Base-by-base conservation (phyloP, 2,888 invertebrate species). In the Tineola bisselliella region DNA sequence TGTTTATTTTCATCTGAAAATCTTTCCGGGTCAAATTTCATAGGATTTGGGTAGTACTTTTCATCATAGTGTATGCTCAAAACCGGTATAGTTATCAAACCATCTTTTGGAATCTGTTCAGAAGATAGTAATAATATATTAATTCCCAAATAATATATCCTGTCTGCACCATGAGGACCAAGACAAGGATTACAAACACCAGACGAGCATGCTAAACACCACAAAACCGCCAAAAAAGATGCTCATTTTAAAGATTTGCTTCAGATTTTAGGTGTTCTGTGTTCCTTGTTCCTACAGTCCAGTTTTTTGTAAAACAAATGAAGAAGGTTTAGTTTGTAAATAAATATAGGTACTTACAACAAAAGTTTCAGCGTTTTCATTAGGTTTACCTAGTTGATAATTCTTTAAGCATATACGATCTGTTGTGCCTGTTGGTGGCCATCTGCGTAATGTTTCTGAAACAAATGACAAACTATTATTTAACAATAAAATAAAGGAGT, bases 381-480 rank as follows among this genome's bases (percentile, higher is more conserved):
- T 54, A 25, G 54, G 25, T n/a, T 54, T 54, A 12, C 54, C 54
- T 25, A 54, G 6, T 10, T 18, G 8, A 25, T 54, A 54, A 25
- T 54, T 25, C 17, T 54, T 54, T n/a, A 54, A 10, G 25, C 54
- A 54, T 6, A 54, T 2, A 17, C 54, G 18, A 12, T 54, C 54
- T 6, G 54, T 54, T 12, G 25, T 11, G 11, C 54, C 54, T 0
- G 80, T 83, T 0, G 84, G 77, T 0, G 88, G 76, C 84, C 88
- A 88, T 65, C 79, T 84, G 61, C 89, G 76, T 17, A 88, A 66
- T 0, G 84, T 79, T 71, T 89, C 89, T 78, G 60, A 31, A 71
- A 70, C 30, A 33, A 57, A 44, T 44, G 54, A 54, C 10, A 38
- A 15, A 17, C 25, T 8, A 44, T 4, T 6, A 25, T 6, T 25